These are phyloP conservation scores for Anarhynchus alexandrinus DNA, from an alignment of 2,113 vertebrate species.

Conservation along the genomic window DNA sequence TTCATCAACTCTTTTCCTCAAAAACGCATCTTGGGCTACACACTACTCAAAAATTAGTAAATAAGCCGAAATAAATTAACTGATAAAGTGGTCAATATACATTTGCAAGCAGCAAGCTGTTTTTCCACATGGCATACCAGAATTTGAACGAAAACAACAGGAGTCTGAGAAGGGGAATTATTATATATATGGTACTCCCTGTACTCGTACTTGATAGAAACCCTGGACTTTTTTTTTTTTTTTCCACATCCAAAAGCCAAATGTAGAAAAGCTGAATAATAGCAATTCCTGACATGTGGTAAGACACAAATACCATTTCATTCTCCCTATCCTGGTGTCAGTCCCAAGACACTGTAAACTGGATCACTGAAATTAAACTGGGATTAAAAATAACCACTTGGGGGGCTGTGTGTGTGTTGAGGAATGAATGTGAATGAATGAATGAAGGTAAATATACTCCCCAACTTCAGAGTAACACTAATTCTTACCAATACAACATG, in stretches of 20 bases:
- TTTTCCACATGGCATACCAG: not conserved
- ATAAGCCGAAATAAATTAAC: not conserved
- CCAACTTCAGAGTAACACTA: not conserved
- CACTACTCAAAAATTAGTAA: not conserved
- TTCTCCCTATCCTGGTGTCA: not conserved
- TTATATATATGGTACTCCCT: not conserved
- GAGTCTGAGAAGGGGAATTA: not conserved
- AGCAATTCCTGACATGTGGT: not conserved
- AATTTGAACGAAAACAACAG: not conserved
- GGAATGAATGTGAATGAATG: not conserved
- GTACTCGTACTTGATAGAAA: not conserved
- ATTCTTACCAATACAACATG: not conserved
- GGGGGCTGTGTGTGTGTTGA: not conserved
- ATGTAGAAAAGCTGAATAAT: not conserved
- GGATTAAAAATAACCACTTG: conserved; percentile 3
- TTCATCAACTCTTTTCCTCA: not conserved
- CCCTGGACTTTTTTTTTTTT: too few species aligned
- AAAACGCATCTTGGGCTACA: not conserved
- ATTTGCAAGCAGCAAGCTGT: not conserved
- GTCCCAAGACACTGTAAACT: not conserved
- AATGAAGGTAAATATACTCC: not conserved
- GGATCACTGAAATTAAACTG: not conserved
- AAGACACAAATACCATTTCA: not conserved
- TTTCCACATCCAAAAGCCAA: not conserved
- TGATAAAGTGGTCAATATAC: not conserved